These are phyloP conservation scores for Tipula lateralis DNA, from an alignment of 2,888 invertebrate genomes.

Conservation along the genomic window DNA sequence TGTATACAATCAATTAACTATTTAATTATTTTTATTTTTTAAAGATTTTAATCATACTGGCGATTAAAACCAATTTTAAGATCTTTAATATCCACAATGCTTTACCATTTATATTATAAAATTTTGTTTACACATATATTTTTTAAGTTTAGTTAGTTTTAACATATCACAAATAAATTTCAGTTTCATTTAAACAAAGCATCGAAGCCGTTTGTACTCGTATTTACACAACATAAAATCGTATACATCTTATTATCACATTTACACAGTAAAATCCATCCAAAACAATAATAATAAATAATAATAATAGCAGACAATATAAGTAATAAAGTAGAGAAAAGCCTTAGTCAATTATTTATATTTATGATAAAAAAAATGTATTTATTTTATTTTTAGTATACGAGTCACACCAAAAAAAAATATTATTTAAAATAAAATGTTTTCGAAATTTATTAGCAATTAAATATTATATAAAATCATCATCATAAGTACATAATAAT, in stretches of 20 bases:
- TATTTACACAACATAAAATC: not conserved
- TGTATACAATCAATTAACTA: too few relatives aligned
- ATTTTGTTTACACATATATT: too few relatives aligned
- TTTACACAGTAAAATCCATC: not conserved
- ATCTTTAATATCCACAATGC: too few relatives aligned
- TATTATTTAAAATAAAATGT: not conserved
- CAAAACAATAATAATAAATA: constrained; percentile 6
- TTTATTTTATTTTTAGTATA: not conserved
- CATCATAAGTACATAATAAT: not conserved
- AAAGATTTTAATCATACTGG: too few relatives aligned
- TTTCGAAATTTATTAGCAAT: not conserved
- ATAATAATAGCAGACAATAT: not conserved
- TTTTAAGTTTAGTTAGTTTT: too few relatives aligned
- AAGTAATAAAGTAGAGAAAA: not conserved
- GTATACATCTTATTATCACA: not conserved
- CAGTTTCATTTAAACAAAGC: not conserved
- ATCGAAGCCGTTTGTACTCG: too few relatives aligned
- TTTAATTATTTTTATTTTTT: too few relatives aligned
- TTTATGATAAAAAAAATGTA: not conserved
- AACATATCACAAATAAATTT: too few relatives aligned
- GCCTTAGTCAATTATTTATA: not conserved
- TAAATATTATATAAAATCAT: not conserved
- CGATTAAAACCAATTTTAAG: too few relatives aligned
- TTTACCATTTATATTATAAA: too few relatives aligned
- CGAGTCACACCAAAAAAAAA: too few relatives aligned